Evolutionary conservation across 2,113 vertebrate genomes (phyloP), one percentile per base, ranked within the genome.

Genomic region (Cyprinodon variegatus): DNA sequence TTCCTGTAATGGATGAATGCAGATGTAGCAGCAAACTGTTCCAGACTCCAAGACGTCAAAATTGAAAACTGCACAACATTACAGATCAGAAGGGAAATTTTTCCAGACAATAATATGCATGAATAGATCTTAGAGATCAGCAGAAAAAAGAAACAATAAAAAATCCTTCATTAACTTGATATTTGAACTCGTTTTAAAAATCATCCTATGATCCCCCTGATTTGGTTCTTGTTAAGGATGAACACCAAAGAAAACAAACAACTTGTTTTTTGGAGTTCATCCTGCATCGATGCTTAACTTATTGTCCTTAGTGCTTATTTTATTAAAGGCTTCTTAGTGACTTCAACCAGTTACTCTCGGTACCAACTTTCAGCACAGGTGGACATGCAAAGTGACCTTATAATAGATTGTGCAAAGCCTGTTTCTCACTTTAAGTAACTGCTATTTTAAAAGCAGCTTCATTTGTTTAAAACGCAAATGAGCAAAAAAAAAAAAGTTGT

Each of bases 1-100:
- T 60, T 80, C 74, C 50, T 8, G 12, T 61, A 45, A 48, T 61
- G 67, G 37, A 71, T 3, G 29, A 76, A 57, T n/a, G 46, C 1
- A 38, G 17, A 10, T 38, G 20, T 2, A 61, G 7, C 11, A n/a
- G 50, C 10, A 20, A 15, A 57, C 50, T n/a, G 4, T n/a, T 57
- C 3, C 20, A 9, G 17, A 57, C 50, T 45, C 17, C 17, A 57
- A n/a, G 17, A 20, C 50, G 20, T 20, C 17, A 57, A 57, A 57
- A n/a, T 57, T 20, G 50, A 57, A 57, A 57, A 6, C 50, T 57
- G 20, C 4, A 57, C 10, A 57, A 57, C 20, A n/a, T n/a, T 9
- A 57, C 48, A 20, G 15, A 53, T 53, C 15, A 53, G 48, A 57
- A 20, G n/a, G 50, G 20, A 8, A 10, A 57, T 9, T 15, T 45